Base-by-base conservation (phyloP, 2,797 vertebrate species). In the Carapus acus region DNA sequence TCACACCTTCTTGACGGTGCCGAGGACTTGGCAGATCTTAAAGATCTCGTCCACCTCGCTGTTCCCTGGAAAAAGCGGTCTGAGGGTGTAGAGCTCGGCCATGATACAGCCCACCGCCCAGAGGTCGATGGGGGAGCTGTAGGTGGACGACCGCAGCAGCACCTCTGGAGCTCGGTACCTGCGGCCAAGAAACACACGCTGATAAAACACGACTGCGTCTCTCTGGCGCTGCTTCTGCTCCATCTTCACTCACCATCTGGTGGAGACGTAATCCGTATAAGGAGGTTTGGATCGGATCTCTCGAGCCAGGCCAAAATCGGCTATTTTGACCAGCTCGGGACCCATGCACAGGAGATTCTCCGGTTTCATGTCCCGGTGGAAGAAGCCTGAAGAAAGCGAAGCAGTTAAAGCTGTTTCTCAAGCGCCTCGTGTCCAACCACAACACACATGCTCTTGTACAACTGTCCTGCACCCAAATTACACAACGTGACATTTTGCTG, bases 51-150 rank as follows among this genome's bases (percentile, higher is more conserved):
- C 96, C 43, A 99, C 91, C 73, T 98, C 94, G 38, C 95, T 98
- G 63, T 94, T 95, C 12, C 96, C 96, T 8, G 94, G 96, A 64
- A 98, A 99, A 67, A 99, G 94, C 2, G 96, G 96, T 39, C 96
- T 86, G 39, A 98, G 82, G 0, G 93, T 98, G 61, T 98, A 98
- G 1, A 99, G 81, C 47, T 99, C 96, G 3, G 95, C 96, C 94
- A 98, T 97, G 63, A 99, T 99, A 73, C 96, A 97, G 64, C 96
- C 96, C 38, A 98, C 90, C 7, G 96, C 96, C 96, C 96, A 99
- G 52, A 98, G 69, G 29, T 99, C 96, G 54, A 98, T 97, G 41
- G 96, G 95, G 53, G 94, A 97, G 69, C 93, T 97, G 65, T 99
- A 99, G 42, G 86, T 58, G 2, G 92, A 91, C 0, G 94, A 98